Evolutionary conservation across 2,888 invertebrate species (phyloP).

Genomic region (Girardia tigrina): DNA sequence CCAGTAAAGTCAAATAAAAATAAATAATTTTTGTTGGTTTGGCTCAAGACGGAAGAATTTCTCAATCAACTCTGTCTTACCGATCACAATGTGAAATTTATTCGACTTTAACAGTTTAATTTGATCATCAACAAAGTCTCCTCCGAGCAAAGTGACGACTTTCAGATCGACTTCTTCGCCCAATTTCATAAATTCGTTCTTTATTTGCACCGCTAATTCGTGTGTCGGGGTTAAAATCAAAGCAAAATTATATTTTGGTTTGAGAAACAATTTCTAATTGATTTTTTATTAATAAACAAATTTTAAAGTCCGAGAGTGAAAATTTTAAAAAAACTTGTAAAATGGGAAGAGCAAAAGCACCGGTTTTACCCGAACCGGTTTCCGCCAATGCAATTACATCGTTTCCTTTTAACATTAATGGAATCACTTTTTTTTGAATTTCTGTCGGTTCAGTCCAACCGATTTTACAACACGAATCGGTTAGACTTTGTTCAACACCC

Average conservation of each 20-base stretch:
- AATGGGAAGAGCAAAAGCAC: neutral
- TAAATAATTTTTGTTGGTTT: too few relatives aligned
- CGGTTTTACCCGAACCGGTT: neutral
- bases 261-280: neutral
- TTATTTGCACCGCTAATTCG: slow-evolving; percentile 92
- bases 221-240: slow-evolving; percentile 87
- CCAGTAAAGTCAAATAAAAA: too few relatives aligned
- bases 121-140: slow-evolving; percentile 94
- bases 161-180: slow-evolving; percentile 24
- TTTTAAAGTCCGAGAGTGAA: too few relatives aligned
- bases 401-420: slow-evolving; percentile 21
- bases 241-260: slow-evolving; percentile 51
- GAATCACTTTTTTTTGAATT: slow-evolving; percentile 16
- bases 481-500: neutral
- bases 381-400: neutral
- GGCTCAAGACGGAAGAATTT: too few relatives aligned
- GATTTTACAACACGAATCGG: neutral
- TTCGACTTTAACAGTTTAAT: slow-evolving; percentile 68
- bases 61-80: too few relatives aligned
- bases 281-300: neutral
- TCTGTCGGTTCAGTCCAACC: slow-evolving; percentile 13
- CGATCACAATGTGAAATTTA: slow-evolving; percentile 88
- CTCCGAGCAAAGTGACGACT: slow-evolving; percentile 63
- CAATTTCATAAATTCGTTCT: slow-evolving; percentile 51
- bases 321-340: neutral